These are phyloP conservation scores for Galeopsomyia nigrocyanea DNA, from an alignment of 2,888 invertebrate species.

Conservation along the genomic window DNA sequence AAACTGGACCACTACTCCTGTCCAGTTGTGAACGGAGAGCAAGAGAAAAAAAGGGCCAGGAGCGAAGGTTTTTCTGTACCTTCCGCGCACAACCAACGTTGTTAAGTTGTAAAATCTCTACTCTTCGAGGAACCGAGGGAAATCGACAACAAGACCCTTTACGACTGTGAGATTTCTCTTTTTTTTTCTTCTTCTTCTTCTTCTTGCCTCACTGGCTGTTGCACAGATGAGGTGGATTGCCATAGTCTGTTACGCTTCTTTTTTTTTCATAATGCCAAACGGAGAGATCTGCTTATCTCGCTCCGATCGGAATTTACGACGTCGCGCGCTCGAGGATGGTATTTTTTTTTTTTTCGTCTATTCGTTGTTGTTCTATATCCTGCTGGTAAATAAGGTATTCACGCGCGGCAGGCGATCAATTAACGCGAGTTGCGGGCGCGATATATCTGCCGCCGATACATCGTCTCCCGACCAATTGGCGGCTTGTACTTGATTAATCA, in stretches of 20 bases:
- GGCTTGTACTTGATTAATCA: conserved; percentile 61
- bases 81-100: conserved; percentile 40
- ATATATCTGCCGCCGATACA: conserved; percentile 44
- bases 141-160: conserved; percentile 32
- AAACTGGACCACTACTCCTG: conserved; percentile 8
- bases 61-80: conserved; percentile 32
- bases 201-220: background rate
- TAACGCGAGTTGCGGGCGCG: conserved; percentile 3
- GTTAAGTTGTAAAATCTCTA: conserved; percentile 57
- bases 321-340: background rate
- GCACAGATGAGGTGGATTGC: too few relatives aligned
- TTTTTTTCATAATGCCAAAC: background rate
- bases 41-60: conserved; percentile 27
- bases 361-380: background rate
- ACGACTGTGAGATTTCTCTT: conserved; percentile 33
- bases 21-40: background rate
- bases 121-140: conserved; percentile 41
- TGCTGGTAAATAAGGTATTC: conserved; percentile 27
- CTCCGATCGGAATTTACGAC: conserved; percentile 19
- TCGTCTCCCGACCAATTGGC: conserved; percentile 66
- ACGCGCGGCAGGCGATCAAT: conserved; percentile 12
- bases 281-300: conserved; percentile 20
- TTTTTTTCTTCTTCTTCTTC: conserved; percentile 14
- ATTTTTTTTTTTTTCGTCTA: background rate
- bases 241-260: background rate